A percentile compares a stretch with the other conserved stretches of the same genome.
Evolutionary conservation across 2,797 vertebrate species (phyloP).

Genomic region (Hoplostethus atlanticus): DNA sequence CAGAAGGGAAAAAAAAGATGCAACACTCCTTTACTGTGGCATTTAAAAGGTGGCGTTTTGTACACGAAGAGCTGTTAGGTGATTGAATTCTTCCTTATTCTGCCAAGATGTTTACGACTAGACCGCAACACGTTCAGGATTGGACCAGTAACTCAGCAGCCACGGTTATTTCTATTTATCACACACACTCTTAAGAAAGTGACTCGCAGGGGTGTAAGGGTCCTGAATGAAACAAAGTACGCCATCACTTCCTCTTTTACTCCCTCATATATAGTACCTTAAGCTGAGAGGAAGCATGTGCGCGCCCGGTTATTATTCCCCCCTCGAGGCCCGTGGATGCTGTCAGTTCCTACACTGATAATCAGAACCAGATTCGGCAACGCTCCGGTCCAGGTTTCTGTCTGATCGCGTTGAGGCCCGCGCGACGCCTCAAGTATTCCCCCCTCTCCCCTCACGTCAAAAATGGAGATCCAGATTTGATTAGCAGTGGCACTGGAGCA

Average conservation of each 20-base stretch:
- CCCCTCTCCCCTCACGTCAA: conserved; percentile 55
- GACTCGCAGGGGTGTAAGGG: too few relatives aligned
- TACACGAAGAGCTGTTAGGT: too few relatives aligned
- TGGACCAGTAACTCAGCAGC: too few relatives aligned
- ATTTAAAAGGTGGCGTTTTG: too few relatives aligned
- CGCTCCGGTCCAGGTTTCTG: conserved; percentile 39
- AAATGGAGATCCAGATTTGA: conserved; percentile 62
- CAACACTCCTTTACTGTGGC: too few relatives aligned
- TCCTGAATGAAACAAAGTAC: conserved; percentile 2
- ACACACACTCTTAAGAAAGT: too few relatives aligned
- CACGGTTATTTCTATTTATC: too few relatives aligned
- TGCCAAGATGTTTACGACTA: too few relatives aligned
- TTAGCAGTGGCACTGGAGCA: conserved; percentile 44
- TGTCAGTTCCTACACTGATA: conserved; percentile 71
- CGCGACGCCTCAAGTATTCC: conserved; percentile 56
- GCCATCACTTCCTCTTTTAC: conserved; percentile 42
- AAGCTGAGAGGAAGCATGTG: conserved; percentile 18
- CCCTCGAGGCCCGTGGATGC: conserved; percentile 49
- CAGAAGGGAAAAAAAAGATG: too few relatives aligned
- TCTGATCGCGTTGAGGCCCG: conserved; percentile 68
- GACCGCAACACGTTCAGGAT: too few relatives aligned
- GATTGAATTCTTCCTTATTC: too few relatives aligned
- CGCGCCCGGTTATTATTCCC: conserved; percentile 14
- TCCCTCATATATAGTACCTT: conserved; percentile 26
- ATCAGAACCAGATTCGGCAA: conserved; percentile 80